Evolutionary conservation across 53 echinoderm and acorn worm genomes (phyloP).

Genomic region (Echinometra lucunter): DNA sequence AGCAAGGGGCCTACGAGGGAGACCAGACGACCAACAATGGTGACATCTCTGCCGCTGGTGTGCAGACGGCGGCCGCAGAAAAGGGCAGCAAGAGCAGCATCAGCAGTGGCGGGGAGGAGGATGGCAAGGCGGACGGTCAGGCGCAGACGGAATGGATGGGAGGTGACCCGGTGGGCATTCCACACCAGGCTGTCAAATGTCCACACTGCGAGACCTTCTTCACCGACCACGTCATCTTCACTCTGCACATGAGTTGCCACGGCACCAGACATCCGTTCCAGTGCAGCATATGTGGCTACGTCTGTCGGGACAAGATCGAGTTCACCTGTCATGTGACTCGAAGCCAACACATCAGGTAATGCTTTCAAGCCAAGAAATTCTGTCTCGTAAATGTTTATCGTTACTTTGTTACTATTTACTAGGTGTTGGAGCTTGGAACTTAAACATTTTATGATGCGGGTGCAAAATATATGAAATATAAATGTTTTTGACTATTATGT

Average conservation of each 20-base stretch:
- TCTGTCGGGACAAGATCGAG: conserved; percentile 96
- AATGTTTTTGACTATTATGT: conserved; percentile 65
- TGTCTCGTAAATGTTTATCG: neutral
- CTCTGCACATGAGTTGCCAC: conserved; percentile 99
- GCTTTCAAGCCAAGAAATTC: conserved; percentile 11
- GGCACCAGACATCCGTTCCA: conserved; percentile 93
- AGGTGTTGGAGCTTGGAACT: conserved; percentile 64
- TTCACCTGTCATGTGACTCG: conserved; percentile 99
- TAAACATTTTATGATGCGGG: conserved; percentile 60
- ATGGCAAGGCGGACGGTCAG: conserved; percentile 78
- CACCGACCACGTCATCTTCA: conserved; percentile 95
- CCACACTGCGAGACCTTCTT: conserved; percentile 97
- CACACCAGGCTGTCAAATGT: conserved; percentile 86
- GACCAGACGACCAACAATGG: conserved; percentile 59
- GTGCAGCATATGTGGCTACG: conserved; percentile 97
- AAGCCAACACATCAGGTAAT: conserved; percentile 92
- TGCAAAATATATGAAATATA: conserved; percentile 71
- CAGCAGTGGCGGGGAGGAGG: conserved; percentile 62
- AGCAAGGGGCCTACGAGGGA: conserved; percentile 75
- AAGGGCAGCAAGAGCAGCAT: conserved; percentile 50
- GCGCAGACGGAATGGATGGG: conserved; percentile 76
- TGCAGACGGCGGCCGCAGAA: neutral
- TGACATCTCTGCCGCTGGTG: conserved; percentile 58
- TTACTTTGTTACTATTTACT: conserved; percentile 10
- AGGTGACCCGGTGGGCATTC: conserved; percentile 68